These are phyloP conservation scores for Leptogaster cylindrica DNA, from an alignment of 2,888 invertebrate species.

Conservation along the genomic window DNA sequence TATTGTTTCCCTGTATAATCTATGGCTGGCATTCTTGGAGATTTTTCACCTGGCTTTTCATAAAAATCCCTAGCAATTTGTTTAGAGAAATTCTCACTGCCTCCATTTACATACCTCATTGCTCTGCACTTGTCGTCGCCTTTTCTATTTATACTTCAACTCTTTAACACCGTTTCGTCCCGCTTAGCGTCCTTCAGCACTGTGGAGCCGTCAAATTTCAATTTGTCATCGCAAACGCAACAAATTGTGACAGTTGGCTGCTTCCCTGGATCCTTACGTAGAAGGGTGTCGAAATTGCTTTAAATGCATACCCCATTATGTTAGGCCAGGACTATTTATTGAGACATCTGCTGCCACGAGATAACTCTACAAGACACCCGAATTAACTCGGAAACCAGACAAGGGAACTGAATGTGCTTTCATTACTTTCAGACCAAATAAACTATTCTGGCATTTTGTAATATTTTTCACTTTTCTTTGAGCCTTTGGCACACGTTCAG, in stretches of 20 bases:
- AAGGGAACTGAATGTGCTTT: conserved; percentile 7
- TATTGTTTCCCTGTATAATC: neutral
- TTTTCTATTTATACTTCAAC: no score
- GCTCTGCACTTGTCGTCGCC: no score
- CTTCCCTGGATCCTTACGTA: conserved; percentile 3
- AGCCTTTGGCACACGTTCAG: no score
- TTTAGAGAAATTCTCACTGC: no score
- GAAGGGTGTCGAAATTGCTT: conserved; percentile 9
- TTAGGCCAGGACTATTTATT: conserved; percentile 20
- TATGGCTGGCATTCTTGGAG: conserved; percentile 2
- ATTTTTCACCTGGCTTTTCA: conserved; percentile 4
- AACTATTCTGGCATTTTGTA: no score
- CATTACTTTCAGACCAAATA: no score
- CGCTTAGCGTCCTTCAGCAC: neutral
- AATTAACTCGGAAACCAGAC: conserved; percentile 10
- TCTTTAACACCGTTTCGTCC: no score
- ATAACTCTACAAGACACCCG: conserved; percentile 17
- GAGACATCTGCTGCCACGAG: conserved; percentile 24
- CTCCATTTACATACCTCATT: no score
- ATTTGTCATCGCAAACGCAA: conserved; percentile 41
- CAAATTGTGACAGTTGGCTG: conserved; percentile 41
- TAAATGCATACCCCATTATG: conserved; percentile 25
- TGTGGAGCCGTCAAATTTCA: conserved; percentile 34
- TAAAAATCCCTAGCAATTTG: conserved; percentile 11
- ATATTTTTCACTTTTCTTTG: no score